Base-by-base conservation (phyloP, 2,888 invertebrate genomes). In the Hypena proboscidalis region DNA sequence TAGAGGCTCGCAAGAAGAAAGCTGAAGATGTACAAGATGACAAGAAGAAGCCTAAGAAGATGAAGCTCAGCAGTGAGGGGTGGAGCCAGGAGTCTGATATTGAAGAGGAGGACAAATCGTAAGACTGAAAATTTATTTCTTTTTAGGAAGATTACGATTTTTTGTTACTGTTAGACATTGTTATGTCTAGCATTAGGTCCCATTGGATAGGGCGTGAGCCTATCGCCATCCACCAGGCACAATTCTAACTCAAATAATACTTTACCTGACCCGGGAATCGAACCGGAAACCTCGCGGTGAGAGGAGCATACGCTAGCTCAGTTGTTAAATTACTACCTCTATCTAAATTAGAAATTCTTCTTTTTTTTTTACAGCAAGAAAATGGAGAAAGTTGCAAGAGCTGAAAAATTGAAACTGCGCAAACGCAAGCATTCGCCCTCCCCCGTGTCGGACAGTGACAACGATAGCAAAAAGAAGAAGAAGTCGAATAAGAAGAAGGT, bases 31-130 rank as follows among this genome's bases (percentile, higher is more conserved):
- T 67, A 14, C 41, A 45, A 1, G 74, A 67, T 1, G 72, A 71
- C 0, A 79, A 73, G 57, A 83, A 75, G 52, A 74, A 74, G 22
- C 40, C 53, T 0, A 86, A 83, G 68, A 85, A 82, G 65, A 57
- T 77, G 0, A 85, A 84, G 61, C 45, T 83, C 1, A 80, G 77
- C 58, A 83, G 80, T 37, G 90, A 88, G 44, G 81, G 83, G 0
- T 90, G 90, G 90, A 89, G 89, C 38, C 86, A 89, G 60, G 90
- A 90, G 64, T 87, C 87, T 0, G 89, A 90, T 9, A 22, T 81
- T 0, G 85, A 87, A 1, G 83, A 82, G 3, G 21, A 38, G 0
- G 78, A 76, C 0, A 85, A 84, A 44, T 74, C 61, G 85, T 87
- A 23, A 30, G 55, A 45, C 4, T 23, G 10, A 1, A 2, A 29